These are phyloP conservation scores for Cabera pusaria DNA, from an alignment of 2,888 invertebrate genomes.

Conservation along the genomic window DNA sequence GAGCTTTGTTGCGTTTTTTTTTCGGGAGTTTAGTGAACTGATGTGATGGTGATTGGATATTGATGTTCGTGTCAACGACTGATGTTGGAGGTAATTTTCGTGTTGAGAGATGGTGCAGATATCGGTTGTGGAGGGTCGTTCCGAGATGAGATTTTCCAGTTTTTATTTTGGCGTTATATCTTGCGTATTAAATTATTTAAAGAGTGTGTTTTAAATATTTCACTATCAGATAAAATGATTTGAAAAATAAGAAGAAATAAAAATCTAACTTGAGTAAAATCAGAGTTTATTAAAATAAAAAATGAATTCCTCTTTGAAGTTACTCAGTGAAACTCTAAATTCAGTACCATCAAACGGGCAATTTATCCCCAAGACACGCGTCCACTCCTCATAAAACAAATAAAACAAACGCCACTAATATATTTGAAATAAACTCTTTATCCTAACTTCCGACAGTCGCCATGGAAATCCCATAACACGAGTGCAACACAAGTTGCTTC, in stretches of 20 bases:
- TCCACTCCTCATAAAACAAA: conserved; percentile 6
- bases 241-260: too few species aligned
- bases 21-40: conserved; percentile 34
- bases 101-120: conserved; percentile 1
- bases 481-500: conserved; percentile 63
- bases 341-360: conserved; percentile 4
- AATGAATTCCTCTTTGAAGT: too few species aligned
- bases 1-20: conserved; percentile 74
- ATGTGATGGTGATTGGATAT: conserved; percentile 40
- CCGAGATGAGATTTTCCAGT: too few species aligned
- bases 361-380: conserved; percentile 6
- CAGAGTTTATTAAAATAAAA: too few species aligned
- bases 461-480: conserved; percentile 61
- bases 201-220: too few species aligned
- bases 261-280: too few species aligned
- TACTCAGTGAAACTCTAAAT: too few species aligned
- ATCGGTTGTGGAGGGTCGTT: background rate
- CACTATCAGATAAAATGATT: too few species aligned
- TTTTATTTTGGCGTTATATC: too few species aligned
- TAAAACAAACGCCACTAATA: conserved; percentile 17
- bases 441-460: conserved; percentile 27
- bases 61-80: conserved; percentile 28
- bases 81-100: conserved; percentile 11
- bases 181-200: too few species aligned
- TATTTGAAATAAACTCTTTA: conserved; percentile 24